A percentile compares a stretch with the other conserved stretches of the same genome.
Conservation (phyloP, 2,113 vertebrate species). For the Gopherus evgoodei region DNA sequence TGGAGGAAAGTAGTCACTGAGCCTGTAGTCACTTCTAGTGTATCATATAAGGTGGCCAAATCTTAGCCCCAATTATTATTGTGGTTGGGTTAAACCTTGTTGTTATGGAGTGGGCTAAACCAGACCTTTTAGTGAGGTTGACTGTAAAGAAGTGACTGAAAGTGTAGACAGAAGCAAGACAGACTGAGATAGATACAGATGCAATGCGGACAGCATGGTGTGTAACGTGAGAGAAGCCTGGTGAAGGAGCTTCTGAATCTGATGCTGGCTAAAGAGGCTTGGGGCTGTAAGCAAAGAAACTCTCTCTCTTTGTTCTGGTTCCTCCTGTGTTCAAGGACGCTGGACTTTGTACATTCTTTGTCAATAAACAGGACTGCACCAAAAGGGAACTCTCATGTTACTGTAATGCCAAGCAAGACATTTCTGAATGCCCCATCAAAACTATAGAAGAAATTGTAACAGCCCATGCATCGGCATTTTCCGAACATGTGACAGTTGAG, state of each 20-base stretch:
- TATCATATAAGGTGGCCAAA: neutral
- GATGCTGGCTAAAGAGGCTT: neutral
- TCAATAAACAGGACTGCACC: neutral
- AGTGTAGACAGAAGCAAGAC: neutral
- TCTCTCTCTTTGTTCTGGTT: neutral
- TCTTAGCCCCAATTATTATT: neutral
- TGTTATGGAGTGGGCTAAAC: neutral
- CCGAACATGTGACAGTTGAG: fast-evolving
- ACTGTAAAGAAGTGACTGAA: too few relatives aligned
- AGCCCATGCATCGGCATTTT: neutral
- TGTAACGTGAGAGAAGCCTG: neutral
- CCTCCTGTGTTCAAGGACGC: neutral
- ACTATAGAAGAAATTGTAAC: neutral
- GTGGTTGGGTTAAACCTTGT: neutral
- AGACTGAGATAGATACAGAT: too few relatives aligned
- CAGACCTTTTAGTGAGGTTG: neutral
- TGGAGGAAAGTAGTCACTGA: neutral
- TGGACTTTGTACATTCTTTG: neutral
- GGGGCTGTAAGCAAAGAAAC: neutral
- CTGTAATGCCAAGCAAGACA: neutral
- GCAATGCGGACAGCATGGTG: too few relatives aligned
- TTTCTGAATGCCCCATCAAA: neutral
- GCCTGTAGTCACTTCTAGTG: neutral
- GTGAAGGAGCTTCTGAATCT: neutral
- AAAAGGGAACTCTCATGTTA: neutral